Percentiles rank a stretch among this genome's conserved stretches.
Evolutionary conservation across 2,113 vertebrate species (phyloP).

Genomic region (Charadrius vociferus): DNA sequence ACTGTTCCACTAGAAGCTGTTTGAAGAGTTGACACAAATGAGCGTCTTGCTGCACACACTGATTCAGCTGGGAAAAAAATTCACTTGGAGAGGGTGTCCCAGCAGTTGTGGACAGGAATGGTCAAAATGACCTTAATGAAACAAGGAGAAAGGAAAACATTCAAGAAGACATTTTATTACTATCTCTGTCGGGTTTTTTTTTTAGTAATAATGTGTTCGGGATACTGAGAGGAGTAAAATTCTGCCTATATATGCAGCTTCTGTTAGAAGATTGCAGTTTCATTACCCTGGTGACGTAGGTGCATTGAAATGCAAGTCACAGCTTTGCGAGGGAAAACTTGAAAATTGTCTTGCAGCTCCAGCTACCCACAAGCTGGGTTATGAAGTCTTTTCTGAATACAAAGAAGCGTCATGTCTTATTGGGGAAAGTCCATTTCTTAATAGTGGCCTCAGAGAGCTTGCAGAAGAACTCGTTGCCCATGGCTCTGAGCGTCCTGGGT

Average conservation of each 20-base stretch:
- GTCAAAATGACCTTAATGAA: neutral
- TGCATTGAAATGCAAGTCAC: neutral
- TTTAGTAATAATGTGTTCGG: neutral
- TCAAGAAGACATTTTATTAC: neutral
- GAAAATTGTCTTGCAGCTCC: neutral
- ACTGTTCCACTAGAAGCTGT: neutral
- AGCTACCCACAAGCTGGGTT: neutral
- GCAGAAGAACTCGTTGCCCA: rapidly evolving
- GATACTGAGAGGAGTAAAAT: neutral
- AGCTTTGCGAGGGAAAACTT: neutral
- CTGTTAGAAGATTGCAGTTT: neutral
- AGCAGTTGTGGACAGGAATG: neutral
- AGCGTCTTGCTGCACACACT: neutral
- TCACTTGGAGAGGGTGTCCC: neutral
- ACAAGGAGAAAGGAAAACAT: neutral
- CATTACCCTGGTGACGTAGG: neutral
- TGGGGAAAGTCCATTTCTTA: neutral
- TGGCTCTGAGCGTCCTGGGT: neutral
- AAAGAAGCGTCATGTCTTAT: neutral
- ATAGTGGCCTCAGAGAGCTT: neutral
- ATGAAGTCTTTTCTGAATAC: neutral
- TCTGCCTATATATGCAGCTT: neutral
- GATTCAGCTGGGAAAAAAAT: neutral
- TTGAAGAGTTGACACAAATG: neutral
- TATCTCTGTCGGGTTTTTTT: neutral